Conservation (phyloP, 1,140 invertebrate genomes). For the Littorina saxatilis region DNA sequence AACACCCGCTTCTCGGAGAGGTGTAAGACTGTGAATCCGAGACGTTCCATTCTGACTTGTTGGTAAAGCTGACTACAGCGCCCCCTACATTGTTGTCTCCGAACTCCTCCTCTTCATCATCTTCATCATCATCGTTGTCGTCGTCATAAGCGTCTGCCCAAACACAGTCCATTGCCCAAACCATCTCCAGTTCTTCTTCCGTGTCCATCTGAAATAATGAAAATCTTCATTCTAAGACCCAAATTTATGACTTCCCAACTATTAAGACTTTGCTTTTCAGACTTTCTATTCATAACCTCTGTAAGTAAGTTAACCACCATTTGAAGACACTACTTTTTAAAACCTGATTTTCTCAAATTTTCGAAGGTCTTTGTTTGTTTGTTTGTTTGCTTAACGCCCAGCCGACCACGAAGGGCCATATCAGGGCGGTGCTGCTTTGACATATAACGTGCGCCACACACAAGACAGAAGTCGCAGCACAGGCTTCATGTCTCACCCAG, state of each 20-base stretch:
- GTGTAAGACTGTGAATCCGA: neutral
- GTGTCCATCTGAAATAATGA: constrained; percentile 10
- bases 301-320: neutral
- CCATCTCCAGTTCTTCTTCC: constrained; percentile 1
- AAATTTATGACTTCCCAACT: no score
- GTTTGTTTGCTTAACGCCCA: no score
- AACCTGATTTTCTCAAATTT: no score
- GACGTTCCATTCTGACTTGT: constrained; percentile 9
- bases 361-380: no score
- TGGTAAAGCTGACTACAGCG: neutral
- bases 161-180: neutral
- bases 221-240: no score
- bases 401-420: no score
- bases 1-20: neutral
- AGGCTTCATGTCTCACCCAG: no score
- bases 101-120: neutral
- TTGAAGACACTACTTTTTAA: neutral
- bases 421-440: no score
- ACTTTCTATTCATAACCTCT: neutral
- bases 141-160: neutral
- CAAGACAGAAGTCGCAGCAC: no score
- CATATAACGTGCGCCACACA: no score
- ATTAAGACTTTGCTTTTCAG: no score
- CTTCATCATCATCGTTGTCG: neutral
- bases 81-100: neutral